Base-by-base conservation (phyloP, 2,113 vertebrate genomes). In the Corythoichthys intestinalis region DNA sequence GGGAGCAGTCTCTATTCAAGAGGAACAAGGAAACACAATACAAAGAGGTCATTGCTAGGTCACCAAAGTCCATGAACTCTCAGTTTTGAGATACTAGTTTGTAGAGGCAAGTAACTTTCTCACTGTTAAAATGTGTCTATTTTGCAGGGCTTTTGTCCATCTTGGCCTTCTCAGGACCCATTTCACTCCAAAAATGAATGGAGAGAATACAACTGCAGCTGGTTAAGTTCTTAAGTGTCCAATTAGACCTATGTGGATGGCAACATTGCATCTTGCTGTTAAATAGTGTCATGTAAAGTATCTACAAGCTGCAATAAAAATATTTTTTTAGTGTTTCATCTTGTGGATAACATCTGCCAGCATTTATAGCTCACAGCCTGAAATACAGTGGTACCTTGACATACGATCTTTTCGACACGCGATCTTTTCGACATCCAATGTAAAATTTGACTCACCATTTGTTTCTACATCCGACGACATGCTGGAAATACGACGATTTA, bases 11-110 rank as follows among this genome's bases (percentile, higher is more conserved):
- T 76, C 91, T 93, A 91, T 93, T 95, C 89, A 92, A 91, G 88
- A 91, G 88, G 86, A 91, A 90, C 88, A 80, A 92, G 90, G 62
- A 85, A 81, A 86, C 78, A 86, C 92, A 91, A 90, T 84, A 90
- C 89, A 82, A 61, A 86, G 83, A 91, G 94, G 94, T 96, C 94
- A 93, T 48, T 61, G 83, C 72, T 84, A 80, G 95, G 94, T 96
- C 94, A 95, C 78, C 76, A 92, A 87, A 96, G 95, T 95, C 94
- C 94, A 94, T 85, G 88, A 91, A 92, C 91, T 78, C 81, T 69
- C 83, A 81, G 80, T 59, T 89, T 80, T 77, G 68, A 69, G 60
- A 71, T 73, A 69, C 74, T 72, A 78, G 79, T 74, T 66, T 50
- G 64, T 75, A 71, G 77, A 75, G 65, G 80, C 82, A 68, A 67